Evolutionary conservation across 2,888 invertebrate genomes (phyloP), one percentile per base, ranked within the genome.

Genomic region (Drosophila histrio): DNA sequence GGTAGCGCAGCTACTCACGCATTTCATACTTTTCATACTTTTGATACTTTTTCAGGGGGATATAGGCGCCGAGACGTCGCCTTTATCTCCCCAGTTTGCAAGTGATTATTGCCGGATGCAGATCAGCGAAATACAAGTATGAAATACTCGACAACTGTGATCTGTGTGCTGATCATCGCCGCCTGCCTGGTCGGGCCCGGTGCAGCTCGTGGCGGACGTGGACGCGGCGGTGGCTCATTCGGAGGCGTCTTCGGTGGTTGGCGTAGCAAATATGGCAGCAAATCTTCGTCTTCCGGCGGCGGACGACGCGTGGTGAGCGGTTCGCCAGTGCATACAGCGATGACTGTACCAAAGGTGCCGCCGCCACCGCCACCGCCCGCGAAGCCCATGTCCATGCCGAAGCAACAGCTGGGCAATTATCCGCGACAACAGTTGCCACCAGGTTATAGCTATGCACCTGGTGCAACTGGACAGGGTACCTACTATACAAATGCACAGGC

Each of bases 211-310:
- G 90, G 90, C 15, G 89, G 89, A 0, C 80, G 84, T 53, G 90
- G 90, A 7, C 88, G 90, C 24, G 88, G 90, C 26, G 85, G 90
- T 3, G 90, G 90, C 30, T 89, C 90, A 2, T 83, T 90, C 4
- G 90, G 90, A 0, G 89, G 90, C n/a, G 67, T 89, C 1, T 90
- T 90, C 13, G 88, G 89, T 3, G 83, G 89, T 19, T 90, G 90
- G 88, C 89, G 90, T 2, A 89, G 90, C 8, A 89, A 89, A 50
- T 86, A 89, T 9, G 72, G 74, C 59, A 90, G 90, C 72, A 90
- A 90, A 47, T 89, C 89, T 7, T 77, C 87, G 0, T 79, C 82
- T 0, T 73, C 87, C 2, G 71, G 87, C 17, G 63, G 77, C 11
- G 78, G 88, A 1, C 71, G 89, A 0, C 88, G 88, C 9, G 85